phyloP scores from a whole-genome alignment of 2,888 invertebrate genomes.

The Copidosoma aretas region DNA sequence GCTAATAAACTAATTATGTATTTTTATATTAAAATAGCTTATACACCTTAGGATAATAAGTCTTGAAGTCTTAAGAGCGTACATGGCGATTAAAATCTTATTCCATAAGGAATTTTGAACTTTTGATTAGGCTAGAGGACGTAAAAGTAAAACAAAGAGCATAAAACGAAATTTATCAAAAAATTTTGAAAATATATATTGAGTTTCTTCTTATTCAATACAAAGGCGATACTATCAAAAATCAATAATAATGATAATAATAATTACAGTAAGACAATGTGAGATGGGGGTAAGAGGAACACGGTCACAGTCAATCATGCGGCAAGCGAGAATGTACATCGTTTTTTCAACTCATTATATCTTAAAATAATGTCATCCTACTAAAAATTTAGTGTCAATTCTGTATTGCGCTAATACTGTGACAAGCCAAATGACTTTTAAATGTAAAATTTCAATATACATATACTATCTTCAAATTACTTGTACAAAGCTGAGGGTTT shows the following conservation, averaged over 20 bases:
- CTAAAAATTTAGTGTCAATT: conserved; percentile 60
- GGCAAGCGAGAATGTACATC: conserved; percentile 49
- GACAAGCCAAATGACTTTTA: conserved; percentile 63
- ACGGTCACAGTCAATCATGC: conserved; percentile 52
- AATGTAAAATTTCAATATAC: conserved; percentile 62
- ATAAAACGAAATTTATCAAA: conserved; percentile 58
- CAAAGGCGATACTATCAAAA: conserved; percentile 50
- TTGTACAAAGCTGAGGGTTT: conserved; percentile 41
- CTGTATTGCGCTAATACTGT: conserved; percentile 60
- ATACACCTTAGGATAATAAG: conserved; percentile 48
- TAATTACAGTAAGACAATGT: conserved; percentile 36
- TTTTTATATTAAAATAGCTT: conserved; percentile 63
- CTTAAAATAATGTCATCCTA: conserved; percentile 53
- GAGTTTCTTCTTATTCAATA: conserved; percentile 58
- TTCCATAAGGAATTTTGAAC: conserved; percentile 39
- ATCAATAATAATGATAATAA: conserved; percentile 45
- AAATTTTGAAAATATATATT: conserved; percentile 56
- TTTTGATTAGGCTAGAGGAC: conserved; percentile 54
- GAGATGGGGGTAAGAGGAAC: conserved; percentile 10
- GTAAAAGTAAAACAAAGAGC: conserved; percentile 48
- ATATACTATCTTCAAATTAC: conserved; percentile 56
- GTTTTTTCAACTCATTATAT: conserved; percentile 51
- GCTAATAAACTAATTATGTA: conserved; percentile 63
- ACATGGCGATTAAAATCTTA: conserved; percentile 38
- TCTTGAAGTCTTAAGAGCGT: conserved; percentile 46